Conservation (phyloP, 1,140 invertebrate species). For the Zophobas morio region DNA sequence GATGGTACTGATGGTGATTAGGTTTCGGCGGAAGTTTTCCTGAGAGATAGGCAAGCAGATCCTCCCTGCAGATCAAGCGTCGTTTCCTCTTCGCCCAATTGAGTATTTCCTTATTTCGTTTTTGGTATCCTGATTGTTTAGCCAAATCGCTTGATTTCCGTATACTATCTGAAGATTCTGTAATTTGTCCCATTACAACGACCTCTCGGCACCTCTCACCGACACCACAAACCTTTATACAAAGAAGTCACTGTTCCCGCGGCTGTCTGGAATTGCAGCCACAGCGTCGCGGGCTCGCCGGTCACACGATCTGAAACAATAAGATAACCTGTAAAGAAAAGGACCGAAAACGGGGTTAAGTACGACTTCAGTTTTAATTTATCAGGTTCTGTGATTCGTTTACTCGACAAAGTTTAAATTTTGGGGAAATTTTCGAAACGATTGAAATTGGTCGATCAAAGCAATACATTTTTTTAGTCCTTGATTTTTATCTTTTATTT, state of each 20-base stretch:
- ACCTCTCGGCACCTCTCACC: not conserved
- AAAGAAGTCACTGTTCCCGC: slow-evolving; percentile 84
- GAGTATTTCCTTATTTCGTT: slow-evolving; percentile 82
- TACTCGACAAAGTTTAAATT: too few species aligned
- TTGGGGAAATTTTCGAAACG: too few species aligned
- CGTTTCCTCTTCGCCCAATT: slow-evolving; percentile 84
- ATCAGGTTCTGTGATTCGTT: too few species aligned
- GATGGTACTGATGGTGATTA: slow-evolving; percentile 64
- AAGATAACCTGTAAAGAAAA: not conserved
- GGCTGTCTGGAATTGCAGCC: slow-evolving; percentile 87
- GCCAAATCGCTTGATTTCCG: slow-evolving; percentile 80
- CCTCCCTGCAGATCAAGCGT: slow-evolving; percentile 80
- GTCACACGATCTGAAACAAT: slow-evolving; percentile 63
- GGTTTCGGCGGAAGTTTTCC: slow-evolving; percentile 75
- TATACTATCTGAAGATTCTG: slow-evolving; percentile 83
- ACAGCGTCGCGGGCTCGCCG: slow-evolving; percentile 77
- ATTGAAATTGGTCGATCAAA: too few species aligned
- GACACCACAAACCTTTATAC: slow-evolving; percentile 79
- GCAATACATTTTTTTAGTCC: too few species aligned
- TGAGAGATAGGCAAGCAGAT: slow-evolving; percentile 84
- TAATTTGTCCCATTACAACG: slow-evolving; percentile 51
- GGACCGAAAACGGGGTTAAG: too few species aligned
- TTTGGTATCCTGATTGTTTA: slow-evolving; percentile 80
- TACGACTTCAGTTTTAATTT: too few species aligned
- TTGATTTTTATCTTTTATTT: too few species aligned